These are phyloP conservation scores for Nicator chloris DNA, from an alignment of 2,113 vertebrate genomes.

Conservation along the genomic window DNA sequence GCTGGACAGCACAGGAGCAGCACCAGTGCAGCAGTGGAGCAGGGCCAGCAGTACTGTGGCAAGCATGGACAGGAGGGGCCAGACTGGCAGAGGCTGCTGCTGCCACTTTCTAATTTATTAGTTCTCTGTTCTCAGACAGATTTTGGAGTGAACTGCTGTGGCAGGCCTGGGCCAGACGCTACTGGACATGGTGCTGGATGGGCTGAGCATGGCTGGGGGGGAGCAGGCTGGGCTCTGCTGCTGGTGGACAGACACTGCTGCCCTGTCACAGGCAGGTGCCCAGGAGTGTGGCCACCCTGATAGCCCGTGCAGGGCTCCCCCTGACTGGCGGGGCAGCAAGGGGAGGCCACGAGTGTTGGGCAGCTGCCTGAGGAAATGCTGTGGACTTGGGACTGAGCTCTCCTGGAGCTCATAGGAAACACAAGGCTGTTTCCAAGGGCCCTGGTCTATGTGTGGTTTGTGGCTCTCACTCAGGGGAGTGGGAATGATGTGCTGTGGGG, in stretches of 20 bases:
- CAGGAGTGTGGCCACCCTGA: not conserved
- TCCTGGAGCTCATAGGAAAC: not conserved
- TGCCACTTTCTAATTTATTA: constrained; percentile 20
- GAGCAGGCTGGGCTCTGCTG: not conserved
- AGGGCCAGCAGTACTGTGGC: not conserved
- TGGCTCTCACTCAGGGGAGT: accelerated
- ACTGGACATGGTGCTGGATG: accelerated
- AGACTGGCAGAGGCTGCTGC: not conserved
- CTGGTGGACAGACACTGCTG: not conserved
- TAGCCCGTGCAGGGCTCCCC: not conserved
- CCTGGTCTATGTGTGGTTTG: not conserved
- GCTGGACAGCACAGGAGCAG: not conserved
- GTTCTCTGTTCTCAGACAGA: not conserved
- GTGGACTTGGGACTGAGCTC: not conserved
- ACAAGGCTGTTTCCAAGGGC: not conserved
- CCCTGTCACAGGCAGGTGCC: not conserved
- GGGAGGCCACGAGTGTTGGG: not conserved
- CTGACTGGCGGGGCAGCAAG: accelerated
- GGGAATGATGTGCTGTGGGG: accelerated
- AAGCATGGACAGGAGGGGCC: not conserved
- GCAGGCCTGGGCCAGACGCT: not conserved
- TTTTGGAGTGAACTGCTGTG: not conserved
- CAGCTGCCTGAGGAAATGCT: not conserved
- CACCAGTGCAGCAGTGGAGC: not conserved
- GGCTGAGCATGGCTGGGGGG: not conserved